phyloP scores from a whole-genome alignment of 1,140 invertebrate species.

The Agraylea sexmaculata region DNA sequence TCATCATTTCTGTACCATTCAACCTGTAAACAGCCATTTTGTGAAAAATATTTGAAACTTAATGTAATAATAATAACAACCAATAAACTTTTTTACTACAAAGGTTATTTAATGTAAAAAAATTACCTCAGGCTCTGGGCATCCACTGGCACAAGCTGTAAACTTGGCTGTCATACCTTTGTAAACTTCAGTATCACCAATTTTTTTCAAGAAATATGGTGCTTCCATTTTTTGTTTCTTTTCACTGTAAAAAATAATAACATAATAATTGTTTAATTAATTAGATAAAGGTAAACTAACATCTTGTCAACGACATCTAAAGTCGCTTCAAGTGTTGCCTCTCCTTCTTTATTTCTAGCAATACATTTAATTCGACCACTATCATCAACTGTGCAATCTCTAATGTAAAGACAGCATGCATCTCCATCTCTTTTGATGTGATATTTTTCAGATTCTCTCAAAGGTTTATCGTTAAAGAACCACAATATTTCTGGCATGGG shows the following conservation, averaged over 20 bases:
- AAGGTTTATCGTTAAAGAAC: slow-evolving; percentile 64
- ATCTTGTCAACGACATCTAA: slow-evolving; percentile 71
- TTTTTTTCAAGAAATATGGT: slow-evolving; percentile 78
- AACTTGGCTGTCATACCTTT: slow-evolving; percentile 83
- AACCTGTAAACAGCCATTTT: slow-evolving; percentile 12
- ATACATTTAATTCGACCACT: slow-evolving; percentile 64
- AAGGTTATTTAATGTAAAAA: background rate
- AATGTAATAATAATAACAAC: background rate
- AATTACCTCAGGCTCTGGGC: slow-evolving; percentile 66
- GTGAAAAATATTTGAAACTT: background rate
- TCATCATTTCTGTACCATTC: slow-evolving; percentile 65
- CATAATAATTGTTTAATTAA: too few relatives aligned
- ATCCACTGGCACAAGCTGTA: slow-evolving; percentile 75
- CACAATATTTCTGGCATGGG: slow-evolving; percentile 79
- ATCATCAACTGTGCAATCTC: slow-evolving; percentile 54
- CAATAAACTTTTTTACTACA: background rate
- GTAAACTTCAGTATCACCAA: slow-evolving; percentile 78
- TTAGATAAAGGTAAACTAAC: too few relatives aligned
- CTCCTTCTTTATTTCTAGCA: slow-evolving; percentile 69
- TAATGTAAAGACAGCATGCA: slow-evolving; percentile 59
- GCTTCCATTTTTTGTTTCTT: slow-evolving; percentile 65
- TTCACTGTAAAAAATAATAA: slow-evolving; percentile 40
- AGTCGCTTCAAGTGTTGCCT: slow-evolving; percentile 59
- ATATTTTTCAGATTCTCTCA: slow-evolving; percentile 60
- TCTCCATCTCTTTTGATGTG: slow-evolving; percentile 67